A percentile compares a stretch with the other conserved stretches of the same genome.
Conservation (phyloP, 1,140 invertebrate genomes). For the Rhagoletis zephyria region DNA sequence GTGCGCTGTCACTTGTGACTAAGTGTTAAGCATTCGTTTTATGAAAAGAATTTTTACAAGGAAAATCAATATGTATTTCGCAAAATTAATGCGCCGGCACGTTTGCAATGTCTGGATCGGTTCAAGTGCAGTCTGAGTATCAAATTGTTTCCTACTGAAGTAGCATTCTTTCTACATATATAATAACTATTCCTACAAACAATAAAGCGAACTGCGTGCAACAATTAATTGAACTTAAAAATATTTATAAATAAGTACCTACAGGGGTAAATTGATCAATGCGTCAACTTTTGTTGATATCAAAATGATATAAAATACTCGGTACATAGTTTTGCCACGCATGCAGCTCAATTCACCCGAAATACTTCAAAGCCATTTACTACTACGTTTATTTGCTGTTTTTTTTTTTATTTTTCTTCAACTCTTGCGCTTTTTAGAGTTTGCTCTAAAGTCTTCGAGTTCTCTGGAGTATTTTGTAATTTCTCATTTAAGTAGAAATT, state of each 20-base stretch:
- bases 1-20: slow-evolving; percentile 3
- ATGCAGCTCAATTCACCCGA: background rate
- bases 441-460: background rate
- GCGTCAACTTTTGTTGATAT: background rate
- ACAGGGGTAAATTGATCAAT: background rate
- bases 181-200: slow-evolving; percentile 43
- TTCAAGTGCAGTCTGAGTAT: slow-evolving; percentile 17
- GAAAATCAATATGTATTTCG: background rate
- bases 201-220: background rate
- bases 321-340: background rate
- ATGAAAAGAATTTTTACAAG: slow-evolving; percentile 40
- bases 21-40: background rate
- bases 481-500: slow-evolving; percentile 51
- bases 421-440: background rate
- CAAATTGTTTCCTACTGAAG: slow-evolving; percentile 45
- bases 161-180: background rate
- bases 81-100: slow-evolving; percentile 27
- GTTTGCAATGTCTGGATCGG: slow-evolving; percentile 3
- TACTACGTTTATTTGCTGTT: background rate
- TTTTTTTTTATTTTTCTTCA: background rate
- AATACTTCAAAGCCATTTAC: slow-evolving; percentile 27
- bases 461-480: slow-evolving; percentile 23
- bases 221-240: background rate
- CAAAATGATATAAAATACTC: background rate
- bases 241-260: slow-evolving; percentile 19